Evolutionary conservation across 2,888 invertebrate genomes (phyloP), one percentile per base, ranked within the genome.

Genomic region (Macaria notata): DNA sequence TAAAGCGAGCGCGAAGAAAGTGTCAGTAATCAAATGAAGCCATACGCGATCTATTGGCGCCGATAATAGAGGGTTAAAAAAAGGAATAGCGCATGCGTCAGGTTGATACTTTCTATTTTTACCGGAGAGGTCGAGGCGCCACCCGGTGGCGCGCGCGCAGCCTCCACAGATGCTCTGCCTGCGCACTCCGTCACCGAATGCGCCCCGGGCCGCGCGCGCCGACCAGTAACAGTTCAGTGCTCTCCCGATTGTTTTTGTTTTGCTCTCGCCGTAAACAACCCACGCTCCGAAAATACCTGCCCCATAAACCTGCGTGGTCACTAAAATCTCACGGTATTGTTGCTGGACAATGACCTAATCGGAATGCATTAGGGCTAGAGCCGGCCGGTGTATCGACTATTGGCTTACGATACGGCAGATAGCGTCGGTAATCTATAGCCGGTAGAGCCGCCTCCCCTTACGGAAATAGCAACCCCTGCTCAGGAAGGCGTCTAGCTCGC

Each of bases 31-130:
- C 70, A 73, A 74, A 76, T 75, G 72, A 76, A 79, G 78, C 63
- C 49, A 54, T 63, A 81, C 80, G 73, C 76, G 78, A 84, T 83
- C 78, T 75, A 76, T 76, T 70, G 75, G 66, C 75, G 67, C 69
- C 73, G 81, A 83, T 87, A 86, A 84, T 84, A 74, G 76, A 75
- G 88, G 83, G 84, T 85, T 87, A 84, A 88, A 86, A 85, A 87
- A 87, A 86, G 85, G 85, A 84, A 76, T 81, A 65, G 52, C 68
- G 76, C 79, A 78, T 80, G 81, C 79, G 78, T 76, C 81, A 73
- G 83, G 83, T 86, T 86, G 73, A 74, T 78, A 84, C 91, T 91
- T 91, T 91, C 91, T 91, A 91, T 91, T 91, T 90, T 89, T 88
- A 86, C 83, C 82, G 80, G 84, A 82, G 83, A 86, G 88, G 88